Percentiles rank a stretch among this genome's conserved stretches.
These are phyloP conservation scores for Drosophila azteca DNA, from an alignment of 1,140 invertebrate genomes.

Conservation along the genomic window DNA sequence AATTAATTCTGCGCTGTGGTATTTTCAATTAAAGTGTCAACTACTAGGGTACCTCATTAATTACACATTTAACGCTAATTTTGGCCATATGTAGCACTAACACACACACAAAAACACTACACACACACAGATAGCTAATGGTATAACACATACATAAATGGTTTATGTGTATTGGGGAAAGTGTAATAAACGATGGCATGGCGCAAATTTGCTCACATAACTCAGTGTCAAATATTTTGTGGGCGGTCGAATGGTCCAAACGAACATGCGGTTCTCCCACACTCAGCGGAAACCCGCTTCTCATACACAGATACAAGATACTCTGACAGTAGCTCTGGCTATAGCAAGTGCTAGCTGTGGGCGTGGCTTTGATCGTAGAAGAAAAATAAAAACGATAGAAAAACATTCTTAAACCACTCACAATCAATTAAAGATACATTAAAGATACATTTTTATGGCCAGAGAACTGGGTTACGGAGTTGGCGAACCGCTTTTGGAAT, in stretches of 20 bases:
- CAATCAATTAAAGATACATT: conserved; percentile 66
- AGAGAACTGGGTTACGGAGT: conserved; percentile 57
- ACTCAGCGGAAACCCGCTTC: conserved; percentile 16
- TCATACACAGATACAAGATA: conserved; percentile 13
- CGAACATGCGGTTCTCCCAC: conserved; percentile 27
- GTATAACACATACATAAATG: conserved; percentile 26
- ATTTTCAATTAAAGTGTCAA: conserved; percentile 75
- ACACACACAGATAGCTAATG: conserved; percentile 4
- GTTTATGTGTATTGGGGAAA: not conserved
- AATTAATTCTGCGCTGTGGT: conserved; percentile 47
- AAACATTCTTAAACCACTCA: conserved; percentile 47
- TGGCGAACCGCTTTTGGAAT: conserved; percentile 43
- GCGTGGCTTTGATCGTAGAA: conserved; percentile 32
- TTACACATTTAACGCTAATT: conserved; percentile 70
- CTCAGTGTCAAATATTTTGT: conserved; percentile 73
- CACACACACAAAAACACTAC: not conserved
- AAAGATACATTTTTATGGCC: conserved; percentile 37
- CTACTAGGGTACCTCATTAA: conserved; percentile 64
- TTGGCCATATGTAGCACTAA: conserved; percentile 42
- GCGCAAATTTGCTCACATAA: conserved; percentile 63
- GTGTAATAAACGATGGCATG: conserved; percentile 53
- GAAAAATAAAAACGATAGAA: not conserved
- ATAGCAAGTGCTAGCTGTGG: conserved; percentile 43
- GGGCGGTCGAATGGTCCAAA: conserved; percentile 12
- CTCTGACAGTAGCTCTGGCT: not conserved